These are phyloP conservation scores for Hermodice carunculata DNA, from an alignment of 2,888 invertebrate genomes.

Conservation along the genomic window DNA sequence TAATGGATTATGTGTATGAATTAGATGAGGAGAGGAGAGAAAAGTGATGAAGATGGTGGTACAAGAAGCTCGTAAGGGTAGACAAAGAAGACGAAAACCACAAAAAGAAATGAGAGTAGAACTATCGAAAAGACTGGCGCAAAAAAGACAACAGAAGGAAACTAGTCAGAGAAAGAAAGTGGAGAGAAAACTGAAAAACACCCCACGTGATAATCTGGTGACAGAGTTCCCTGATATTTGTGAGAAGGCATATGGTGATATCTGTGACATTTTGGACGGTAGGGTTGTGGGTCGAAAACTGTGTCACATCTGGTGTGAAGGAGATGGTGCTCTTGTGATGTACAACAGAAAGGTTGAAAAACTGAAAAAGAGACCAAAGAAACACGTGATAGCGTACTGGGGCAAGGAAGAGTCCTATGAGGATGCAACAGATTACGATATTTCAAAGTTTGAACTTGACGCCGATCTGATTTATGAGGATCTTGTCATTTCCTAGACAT, in stretches of 20 bases:
- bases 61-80: not conserved
- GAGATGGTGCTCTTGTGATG: too few relatives aligned
- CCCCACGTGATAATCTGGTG: not conserved
- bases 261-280: not conserved
- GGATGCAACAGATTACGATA: not conserved
- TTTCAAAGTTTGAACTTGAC: not conserved
- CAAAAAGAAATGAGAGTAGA: not conserved
- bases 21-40: not conserved
- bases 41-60: not conserved
- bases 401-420: not conserved
- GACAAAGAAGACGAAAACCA: not conserved
- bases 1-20: not conserved
- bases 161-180: conserved; percentile 2
- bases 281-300: not conserved
- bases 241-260: not conserved
- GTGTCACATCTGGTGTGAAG: not conserved
- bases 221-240: not conserved
- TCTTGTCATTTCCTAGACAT: not conserved
- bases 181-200: not conserved
- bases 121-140: not conserved
- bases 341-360: not conserved
- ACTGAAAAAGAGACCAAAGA: not conserved
- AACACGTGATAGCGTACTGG: not conserved
- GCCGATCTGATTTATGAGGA: not conserved
- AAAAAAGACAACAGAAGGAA: not conserved